Percentiles rank a stretch among this genome's conserved stretches.
These are phyloP conservation scores for Andrena dorsata DNA, from an alignment of 2,888 invertebrate genomes.

Conservation along the genomic window DNA sequence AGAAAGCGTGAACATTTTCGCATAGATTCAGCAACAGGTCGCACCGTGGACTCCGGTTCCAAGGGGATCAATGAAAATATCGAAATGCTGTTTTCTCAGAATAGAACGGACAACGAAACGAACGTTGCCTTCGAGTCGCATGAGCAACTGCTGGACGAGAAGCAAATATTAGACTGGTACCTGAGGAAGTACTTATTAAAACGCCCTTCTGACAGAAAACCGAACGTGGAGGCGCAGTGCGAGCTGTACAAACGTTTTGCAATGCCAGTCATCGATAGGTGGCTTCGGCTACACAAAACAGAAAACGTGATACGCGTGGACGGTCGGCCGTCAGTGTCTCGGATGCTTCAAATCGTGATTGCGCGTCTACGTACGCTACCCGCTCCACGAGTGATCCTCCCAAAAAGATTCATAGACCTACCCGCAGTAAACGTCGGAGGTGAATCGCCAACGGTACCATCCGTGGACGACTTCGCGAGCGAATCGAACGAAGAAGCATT, in stretches of 20 bases:
- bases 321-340: conserved; percentile 85
- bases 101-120: not conserved
- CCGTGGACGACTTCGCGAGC: conserved; percentile 65
- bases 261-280: conserved; percentile 85
- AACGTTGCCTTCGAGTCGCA: conserved; percentile 50
- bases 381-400: conserved; percentile 47
- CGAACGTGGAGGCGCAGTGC: conserved; percentile 85
- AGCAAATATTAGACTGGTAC: conserved; percentile 60
- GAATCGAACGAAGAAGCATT: conserved; percentile 80
- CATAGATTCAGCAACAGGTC: conserved; percentile 78
- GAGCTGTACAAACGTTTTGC: conserved; percentile 86
- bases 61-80: conserved; percentile 41
- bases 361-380: conserved; percentile 48
- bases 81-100: not conserved
- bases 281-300: conserved; percentile 86
- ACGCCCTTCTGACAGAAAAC: conserved; percentile 85
- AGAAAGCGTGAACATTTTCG: conserved; percentile 75
- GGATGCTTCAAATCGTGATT: conserved; percentile 85
- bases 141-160: conserved; percentile 24
- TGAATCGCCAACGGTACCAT: conserved; percentile 70
- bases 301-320: conserved; percentile 87
- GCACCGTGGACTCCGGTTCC: conserved; percentile 72
- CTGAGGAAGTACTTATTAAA: conserved; percentile 85
- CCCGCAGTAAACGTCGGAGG: conserved; percentile 8
- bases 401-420: conserved; percentile 32